phyloP scores from a whole-genome alignment of 37 sponge, comb jelly and placozoan species.

The Eunapius fragilis region DNA sequence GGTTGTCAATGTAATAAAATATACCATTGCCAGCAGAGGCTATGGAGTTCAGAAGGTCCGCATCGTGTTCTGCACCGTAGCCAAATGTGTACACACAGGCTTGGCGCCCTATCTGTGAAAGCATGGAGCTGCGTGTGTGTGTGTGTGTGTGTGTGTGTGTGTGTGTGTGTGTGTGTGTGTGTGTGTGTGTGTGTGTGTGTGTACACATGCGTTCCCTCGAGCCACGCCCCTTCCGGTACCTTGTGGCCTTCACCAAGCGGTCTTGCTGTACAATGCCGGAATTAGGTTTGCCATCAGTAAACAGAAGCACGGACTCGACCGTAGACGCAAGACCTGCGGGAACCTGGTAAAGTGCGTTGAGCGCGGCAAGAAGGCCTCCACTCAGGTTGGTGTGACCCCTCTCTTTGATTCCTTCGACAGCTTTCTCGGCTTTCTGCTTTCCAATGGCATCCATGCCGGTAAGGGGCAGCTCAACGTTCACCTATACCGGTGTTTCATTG shows the following conservation, averaged over 20 bases:
- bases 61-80: constrained; percentile 87
- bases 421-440: constrained; percentile 80
- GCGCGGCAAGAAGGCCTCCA: constrained; percentile 90
- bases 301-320: constrained; percentile 90
- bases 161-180: neutral
- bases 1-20: constrained; percentile 90
- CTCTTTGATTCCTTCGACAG: constrained; percentile 72
- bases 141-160: neutral
- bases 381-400: constrained; percentile 96
- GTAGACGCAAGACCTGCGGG: constrained; percentile 46
- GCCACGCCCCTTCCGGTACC: constrained; percentile 6
- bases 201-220: neutral
- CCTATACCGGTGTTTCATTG: constrained; percentile 20
- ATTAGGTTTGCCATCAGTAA: constrained; percentile 97
- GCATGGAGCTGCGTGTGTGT: constrained; percentile 63
- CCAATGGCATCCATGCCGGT: constrained; percentile 81
- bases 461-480: constrained; percentile 62
- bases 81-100: constrained; percentile 93
- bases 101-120: constrained; percentile 84
- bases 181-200: neutral
- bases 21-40: constrained; percentile 90
- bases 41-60: constrained; percentile 67
- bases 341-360: constrained; percentile 73
- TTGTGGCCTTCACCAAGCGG: constrained; percentile 79
- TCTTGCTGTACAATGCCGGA: constrained; percentile 66